Percentiles rank a stretch among this genome's conserved stretches.
Conservation (phyloP, 2,888 invertebrate species). For the Dendrolimus houi region DNA sequence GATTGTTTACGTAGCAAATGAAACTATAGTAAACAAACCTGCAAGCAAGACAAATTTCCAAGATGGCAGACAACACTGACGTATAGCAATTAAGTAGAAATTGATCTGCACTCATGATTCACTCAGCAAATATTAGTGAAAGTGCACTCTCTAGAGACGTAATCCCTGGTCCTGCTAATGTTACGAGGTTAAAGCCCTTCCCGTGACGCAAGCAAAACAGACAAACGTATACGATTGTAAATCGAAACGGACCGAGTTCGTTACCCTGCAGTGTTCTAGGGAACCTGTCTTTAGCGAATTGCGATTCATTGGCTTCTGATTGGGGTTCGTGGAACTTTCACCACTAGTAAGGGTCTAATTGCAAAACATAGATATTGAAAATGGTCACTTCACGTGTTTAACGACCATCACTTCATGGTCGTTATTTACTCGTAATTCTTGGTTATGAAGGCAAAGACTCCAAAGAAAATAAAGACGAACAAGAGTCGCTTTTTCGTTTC, state of each 20-base stretch:
- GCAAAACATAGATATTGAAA: too few species aligned
- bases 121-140: slow-evolving; percentile 7
- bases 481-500: too few species aligned
- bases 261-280: slow-evolving; percentile 15
- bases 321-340: slow-evolving; percentile 13
- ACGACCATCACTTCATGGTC: too few species aligned
- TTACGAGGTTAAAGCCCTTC: slow-evolving; percentile 29
- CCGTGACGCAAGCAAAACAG: slow-evolving; percentile 21
- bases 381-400: too few species aligned
- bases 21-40: too few species aligned
- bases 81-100: not conserved
- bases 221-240: slow-evolving; percentile 4
- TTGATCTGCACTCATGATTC: not conserved
- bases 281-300: slow-evolving; percentile 9
- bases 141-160: slow-evolving; percentile 9
- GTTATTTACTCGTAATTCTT: too few species aligned
- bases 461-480: too few species aligned
- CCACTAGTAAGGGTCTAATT: too few species aligned
- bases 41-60: too few species aligned
- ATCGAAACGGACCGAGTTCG: slow-evolving; percentile 9
- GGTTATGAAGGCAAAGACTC: too few species aligned
- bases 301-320: slow-evolving; percentile 7
- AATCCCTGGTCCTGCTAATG: slow-evolving; percentile 8
- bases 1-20: too few species aligned
- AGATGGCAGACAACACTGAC: not conserved